These are phyloP conservation scores for Abramis brama DNA, from an alignment of 2,113 vertebrate species.

Conservation along the genomic window DNA sequence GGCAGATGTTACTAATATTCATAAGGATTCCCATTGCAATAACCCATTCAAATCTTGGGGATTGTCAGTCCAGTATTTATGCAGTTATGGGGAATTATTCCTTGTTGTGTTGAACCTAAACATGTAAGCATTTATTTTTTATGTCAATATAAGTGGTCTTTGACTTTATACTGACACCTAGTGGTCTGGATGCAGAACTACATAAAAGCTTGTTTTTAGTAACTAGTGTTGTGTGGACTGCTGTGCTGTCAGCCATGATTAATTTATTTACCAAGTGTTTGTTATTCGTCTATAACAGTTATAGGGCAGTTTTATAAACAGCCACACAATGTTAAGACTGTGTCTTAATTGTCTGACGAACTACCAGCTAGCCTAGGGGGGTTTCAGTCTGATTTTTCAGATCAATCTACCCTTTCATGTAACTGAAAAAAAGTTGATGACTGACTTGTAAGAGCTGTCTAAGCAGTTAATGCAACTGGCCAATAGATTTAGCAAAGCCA, in stretches of 20 bases:
- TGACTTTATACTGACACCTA: not conserved
- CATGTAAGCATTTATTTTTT: not conserved
- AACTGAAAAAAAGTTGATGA: no score
- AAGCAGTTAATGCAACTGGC: no score
- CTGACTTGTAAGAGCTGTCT: no score
- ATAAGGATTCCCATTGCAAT: constrained; percentile 20
- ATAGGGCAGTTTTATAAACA: no score
- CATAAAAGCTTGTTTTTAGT: not conserved
- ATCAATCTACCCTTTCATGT: no score
- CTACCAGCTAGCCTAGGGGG: no score
- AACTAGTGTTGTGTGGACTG: not conserved
- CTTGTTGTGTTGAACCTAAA: not conserved
- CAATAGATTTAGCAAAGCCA: no score
- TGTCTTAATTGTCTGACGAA: no score
- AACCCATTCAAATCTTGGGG: not conserved
- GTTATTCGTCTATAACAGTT: no score
- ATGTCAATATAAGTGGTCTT: not conserved
- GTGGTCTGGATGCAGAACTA: not conserved
- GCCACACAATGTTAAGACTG: no score
- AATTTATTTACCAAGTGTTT: not conserved
- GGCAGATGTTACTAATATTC: constrained; percentile 2
- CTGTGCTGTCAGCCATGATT: not conserved
- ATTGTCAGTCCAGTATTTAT: not conserved
- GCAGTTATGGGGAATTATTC: not conserved
- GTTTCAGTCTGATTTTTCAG: no score